Percentiles rank a stretch among this genome's conserved stretches.
phyloP scores from a whole-genome alignment of 2,113 vertebrate genomes.

The Cyanoderma ruficeps region DNA sequence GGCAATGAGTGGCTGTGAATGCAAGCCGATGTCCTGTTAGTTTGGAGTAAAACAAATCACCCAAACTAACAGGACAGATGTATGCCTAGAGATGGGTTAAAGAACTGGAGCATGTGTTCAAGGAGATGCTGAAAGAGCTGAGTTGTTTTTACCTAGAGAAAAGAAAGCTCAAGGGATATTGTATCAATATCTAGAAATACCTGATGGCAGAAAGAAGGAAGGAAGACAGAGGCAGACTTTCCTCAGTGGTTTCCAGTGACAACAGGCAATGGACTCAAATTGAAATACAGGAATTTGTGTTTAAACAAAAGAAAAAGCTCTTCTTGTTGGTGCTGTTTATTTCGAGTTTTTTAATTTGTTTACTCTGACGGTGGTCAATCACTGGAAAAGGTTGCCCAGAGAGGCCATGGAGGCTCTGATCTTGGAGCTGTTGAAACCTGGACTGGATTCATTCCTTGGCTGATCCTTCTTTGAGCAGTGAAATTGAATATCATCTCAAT shows the following conservation, averaged over 20 bases:
- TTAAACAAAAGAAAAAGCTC: neutral
- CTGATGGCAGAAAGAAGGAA: neutral
- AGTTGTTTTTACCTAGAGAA: neutral
- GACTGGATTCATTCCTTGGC: neutral
- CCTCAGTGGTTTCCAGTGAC: neutral
- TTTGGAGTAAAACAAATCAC: neutral
- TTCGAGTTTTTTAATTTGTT: neutral
- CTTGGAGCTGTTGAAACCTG: neutral
- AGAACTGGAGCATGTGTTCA: neutral
- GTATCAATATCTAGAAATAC: neutral
- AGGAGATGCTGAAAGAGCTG: neutral
- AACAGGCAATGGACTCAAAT: neutral
- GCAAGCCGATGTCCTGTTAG: neutral
- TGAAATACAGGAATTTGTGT: neutral
- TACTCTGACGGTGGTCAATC: neutral
- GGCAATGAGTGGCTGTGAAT: neutral
- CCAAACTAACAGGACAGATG: neutral
- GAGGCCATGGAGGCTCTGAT: neutral
- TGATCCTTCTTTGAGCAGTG: neutral
- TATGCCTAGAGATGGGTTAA: neutral
- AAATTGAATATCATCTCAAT: neutral
- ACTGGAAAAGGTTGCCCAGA: neutral
- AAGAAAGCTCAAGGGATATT: neutral
- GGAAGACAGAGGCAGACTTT: neutral
- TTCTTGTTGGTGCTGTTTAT: neutral